Evolutionary conservation across 2,888 invertebrate species (phyloP), one percentile per base, ranked within the genome.

Genomic region (Hecatera dysodea): DNA sequence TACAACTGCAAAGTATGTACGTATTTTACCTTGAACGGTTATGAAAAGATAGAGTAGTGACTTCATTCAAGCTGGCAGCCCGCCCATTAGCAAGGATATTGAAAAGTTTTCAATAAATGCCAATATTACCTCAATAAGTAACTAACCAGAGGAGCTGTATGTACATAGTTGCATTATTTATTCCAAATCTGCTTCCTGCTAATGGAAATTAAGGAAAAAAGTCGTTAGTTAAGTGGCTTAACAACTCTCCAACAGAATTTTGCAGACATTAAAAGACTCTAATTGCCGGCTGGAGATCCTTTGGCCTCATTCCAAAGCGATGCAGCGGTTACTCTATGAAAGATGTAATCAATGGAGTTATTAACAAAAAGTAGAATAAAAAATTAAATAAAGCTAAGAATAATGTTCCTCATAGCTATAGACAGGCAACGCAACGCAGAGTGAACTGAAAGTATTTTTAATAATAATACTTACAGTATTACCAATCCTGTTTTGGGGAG

Each of bases 261-360:
- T 55, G 56, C 72, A 72, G 72, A 69, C 67, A 85, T 82, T 85
- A 83, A 86, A 79, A 76, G 78, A 75, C 78, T 78, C 83, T 86
- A 87, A 88, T 87, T 86, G 79, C 81, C 80, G 74, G 69, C 81
- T 78, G 55, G 62, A 68, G 73, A 81, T 81, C 80, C 78, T 81
- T 82, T 87, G 88, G 87, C 86, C 62, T 69, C 69, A 82, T 63
- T 84, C 88, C 88, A 87, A 85, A 82, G 69, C 77, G 72, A 64
- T 82, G 78, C 85, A 83, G 81, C 57, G 72, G 80, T 50, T 61
- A 61, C 67, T 62, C 50, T 53, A 46, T 50, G 44, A 56, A 69
- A 67, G 33, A 72, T 68, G 61, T 74, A 72, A 70, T 72, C 68
- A 73, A 80, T 79, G 65, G 67, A 80, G 63, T 81, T 80, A 83